Evolutionary conservation across 2,888 invertebrate genomes (phyloP), one percentile per base, ranked within the genome.

Genomic region (Leptinotarsa haldemani): DNA sequence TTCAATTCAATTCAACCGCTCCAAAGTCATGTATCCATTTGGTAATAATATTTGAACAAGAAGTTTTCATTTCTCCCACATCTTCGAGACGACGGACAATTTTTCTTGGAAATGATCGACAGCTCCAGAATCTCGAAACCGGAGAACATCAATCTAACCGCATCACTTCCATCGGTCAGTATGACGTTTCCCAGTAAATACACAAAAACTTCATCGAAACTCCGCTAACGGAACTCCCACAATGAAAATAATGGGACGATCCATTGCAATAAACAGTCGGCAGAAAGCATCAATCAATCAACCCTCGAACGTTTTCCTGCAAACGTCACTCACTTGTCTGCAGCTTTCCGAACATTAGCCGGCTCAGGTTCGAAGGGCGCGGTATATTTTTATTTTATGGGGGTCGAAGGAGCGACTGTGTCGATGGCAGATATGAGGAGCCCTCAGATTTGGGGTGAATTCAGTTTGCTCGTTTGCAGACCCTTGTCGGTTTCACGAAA

Each of bases 321-420:
- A 20, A 20, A 56, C 56, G 56, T 56, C 56, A 56, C 20, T 56
- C 56, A 56, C 56, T 56, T 56, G 56, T 56, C 56, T 56, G 22
- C 56, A 22, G 56, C 56, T 56, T 56, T 56, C 3, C 20, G 56
- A 56, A 20, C 56, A 56, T 56, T 56, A 56, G 56, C 56, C 56
- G 20, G 5, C 13, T 13, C 56, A 20, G 56, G 56, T 22, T 56
- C 56, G 20, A 50, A 18, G 56, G 56, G 56, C 12, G 56, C 18
- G 56, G 56, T 18, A 56, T 56, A 56, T 56, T 56, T 56, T 56
- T 56, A 20, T 56, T n/a, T 56, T 56, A 56, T 56, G 22, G 56
- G 56, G 20, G 15, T 52, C 52, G 50, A 53, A 20, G 18, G 22
- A 20, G 22, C 9, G 56, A 20, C 20, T 20, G 12, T 56, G 22